Evolutionary conservation across 2,888 invertebrate genomes (phyloP).

Genomic region (Rotaria sp.): DNA sequence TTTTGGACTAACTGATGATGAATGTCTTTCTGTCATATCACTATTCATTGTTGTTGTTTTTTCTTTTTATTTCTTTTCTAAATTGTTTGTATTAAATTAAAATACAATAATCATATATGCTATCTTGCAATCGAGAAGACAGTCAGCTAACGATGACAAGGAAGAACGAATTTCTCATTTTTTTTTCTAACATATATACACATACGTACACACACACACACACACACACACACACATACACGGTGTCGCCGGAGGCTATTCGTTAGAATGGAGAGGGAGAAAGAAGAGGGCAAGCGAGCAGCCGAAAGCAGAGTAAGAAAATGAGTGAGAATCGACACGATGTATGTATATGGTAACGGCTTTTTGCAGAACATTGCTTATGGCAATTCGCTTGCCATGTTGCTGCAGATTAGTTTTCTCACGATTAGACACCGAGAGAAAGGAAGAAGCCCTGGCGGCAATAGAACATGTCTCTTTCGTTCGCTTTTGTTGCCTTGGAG

Average conservation of each 20-base stretch:
- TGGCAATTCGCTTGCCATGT: neutral
- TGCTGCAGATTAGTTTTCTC: constrained; percentile 19
- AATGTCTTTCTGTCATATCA: neutral
- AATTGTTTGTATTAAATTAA: neutral
- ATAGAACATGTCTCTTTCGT: constrained; percentile 15
- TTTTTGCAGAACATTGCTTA: neutral
- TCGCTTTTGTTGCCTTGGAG: constrained; percentile 1
- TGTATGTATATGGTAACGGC: neutral
- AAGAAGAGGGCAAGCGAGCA: constrained; percentile 7
- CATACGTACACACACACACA: neutral
- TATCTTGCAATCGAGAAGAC: neutral
- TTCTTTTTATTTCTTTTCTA: neutral
- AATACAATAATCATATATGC: neutral
- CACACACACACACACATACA: neutral
- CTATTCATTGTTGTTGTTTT: neutral
- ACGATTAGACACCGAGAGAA: constrained; percentile 8
- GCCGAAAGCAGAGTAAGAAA: neutral
- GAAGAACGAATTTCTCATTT: constrained; percentile 10
- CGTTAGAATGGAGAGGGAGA: constrained; percentile 31
- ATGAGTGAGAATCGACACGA: constrained; percentile 17
- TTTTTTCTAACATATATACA: neutral
- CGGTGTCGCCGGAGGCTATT: neutral
- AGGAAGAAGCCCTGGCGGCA: constrained; percentile 4
- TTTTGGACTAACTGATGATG: neutral
- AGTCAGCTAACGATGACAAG: constrained; percentile 4